Percentiles rank a stretch among this genome's conserved stretches.
These are phyloP conservation scores for Ochropacha duplaris DNA, from an alignment of 2,888 invertebrate species.

Conservation along the genomic window DNA sequence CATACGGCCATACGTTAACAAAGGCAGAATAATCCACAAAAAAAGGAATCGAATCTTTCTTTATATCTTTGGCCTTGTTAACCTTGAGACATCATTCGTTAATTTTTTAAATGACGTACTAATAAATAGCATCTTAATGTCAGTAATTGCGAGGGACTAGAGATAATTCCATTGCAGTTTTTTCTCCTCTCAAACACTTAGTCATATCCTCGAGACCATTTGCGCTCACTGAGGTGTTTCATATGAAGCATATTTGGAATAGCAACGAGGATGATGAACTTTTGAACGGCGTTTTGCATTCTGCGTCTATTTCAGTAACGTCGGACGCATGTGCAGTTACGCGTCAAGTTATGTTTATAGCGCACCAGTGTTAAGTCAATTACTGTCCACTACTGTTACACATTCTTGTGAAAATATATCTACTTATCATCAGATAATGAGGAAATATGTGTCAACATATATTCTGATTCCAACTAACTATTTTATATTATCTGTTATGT, in stretches of 20 bases:
- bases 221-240: conserved; percentile 44
- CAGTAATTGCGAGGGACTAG: conserved; percentile 22
- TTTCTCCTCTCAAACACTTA: conserved; percentile 30
- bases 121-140: not conserved
- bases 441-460: not conserved
- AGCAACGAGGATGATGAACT: conserved; percentile 69
- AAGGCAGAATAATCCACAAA: too few species aligned
- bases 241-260: conserved; percentile 61
- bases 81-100: too few species aligned
- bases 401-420: conserved; percentile 26
- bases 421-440: not conserved
- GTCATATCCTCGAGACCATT: conserved; percentile 33
- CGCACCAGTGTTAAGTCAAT: conserved; percentile 42
- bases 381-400: conserved; percentile 33
- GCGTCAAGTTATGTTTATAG: conserved; percentile 33
- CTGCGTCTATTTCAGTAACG: conserved; percentile 63
- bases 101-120: not conserved
- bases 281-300: conserved; percentile 64
- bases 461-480: not conserved
- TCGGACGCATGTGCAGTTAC: conserved; percentile 30
- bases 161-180: conserved; percentile 31
- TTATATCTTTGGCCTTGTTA: too few species aligned
- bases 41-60: too few species aligned
- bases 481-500: not conserved
- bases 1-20: too few species aligned